Conservation (phyloP, 2,113 vertebrate species). For the Phalacrocorax brasilianus region DNA sequence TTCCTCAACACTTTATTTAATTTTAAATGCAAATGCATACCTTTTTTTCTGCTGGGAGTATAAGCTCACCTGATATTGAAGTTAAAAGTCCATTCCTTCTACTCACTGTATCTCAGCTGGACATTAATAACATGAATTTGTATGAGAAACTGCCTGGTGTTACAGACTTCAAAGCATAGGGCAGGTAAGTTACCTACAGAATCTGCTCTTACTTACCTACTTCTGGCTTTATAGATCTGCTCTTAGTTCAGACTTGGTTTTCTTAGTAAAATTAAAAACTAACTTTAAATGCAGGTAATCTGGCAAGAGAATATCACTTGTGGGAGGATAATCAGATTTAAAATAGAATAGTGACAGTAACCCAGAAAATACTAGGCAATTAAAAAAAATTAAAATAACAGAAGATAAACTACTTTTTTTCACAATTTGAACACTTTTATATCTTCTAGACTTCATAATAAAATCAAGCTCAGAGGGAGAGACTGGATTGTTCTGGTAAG, state of each 20-base stretch:
- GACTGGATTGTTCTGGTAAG: neutral
- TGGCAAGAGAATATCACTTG: neutral
- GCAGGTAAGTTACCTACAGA: neutral
- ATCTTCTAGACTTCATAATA: neutral
- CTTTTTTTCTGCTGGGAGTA: neutral
- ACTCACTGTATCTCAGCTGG: neutral
- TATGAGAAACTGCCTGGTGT: neutral
- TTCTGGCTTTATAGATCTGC: neutral
- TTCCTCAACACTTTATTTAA: neutral
- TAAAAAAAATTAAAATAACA: neutral
- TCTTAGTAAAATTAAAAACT: neutral
- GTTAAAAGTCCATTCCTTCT: neutral
- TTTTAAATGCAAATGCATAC: neutral
- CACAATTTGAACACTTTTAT: neutral
- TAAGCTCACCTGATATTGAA: neutral
- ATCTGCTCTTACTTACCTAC: neutral
- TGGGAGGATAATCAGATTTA: slow-evolving; percentile 7
- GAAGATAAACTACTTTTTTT: neutral
- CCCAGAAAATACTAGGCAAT: neutral
- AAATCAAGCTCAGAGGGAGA: neutral
- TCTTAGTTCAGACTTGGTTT: neutral
- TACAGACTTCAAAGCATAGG: neutral
- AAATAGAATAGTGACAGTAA: neutral
- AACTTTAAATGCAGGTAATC: neutral
- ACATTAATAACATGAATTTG: neutral